These are phyloP conservation scores for Drosophila koepferae DNA, from an alignment of 2,888 invertebrate genomes.

Conservation along the genomic window DNA sequence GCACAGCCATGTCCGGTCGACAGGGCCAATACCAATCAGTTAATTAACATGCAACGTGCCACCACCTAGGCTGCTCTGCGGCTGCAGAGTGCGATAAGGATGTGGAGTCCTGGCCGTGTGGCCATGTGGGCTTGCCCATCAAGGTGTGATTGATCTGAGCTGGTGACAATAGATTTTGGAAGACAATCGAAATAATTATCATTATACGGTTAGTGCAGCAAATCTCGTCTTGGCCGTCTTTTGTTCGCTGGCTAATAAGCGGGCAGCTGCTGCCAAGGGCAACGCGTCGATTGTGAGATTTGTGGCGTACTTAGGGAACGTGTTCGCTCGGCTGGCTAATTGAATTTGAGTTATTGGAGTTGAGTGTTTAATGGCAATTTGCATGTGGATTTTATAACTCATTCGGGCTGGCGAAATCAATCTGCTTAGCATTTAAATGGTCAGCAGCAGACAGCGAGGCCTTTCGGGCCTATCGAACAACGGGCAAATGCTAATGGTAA, in stretches of 20 bases:
- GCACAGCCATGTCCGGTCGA: not conserved
- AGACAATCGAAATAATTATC: not conserved
- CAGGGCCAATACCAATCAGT: constrained; percentile 25
- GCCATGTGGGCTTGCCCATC: not conserved
- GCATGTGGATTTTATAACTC: constrained; percentile 74
- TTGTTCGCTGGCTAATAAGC: not conserved
- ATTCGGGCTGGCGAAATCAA: constrained; percentile 69
- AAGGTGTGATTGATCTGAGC: not conserved
- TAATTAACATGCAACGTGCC: constrained; percentile 29
- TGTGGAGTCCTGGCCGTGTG: not conserved
- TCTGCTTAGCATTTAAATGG: constrained; percentile 73
- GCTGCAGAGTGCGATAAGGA: constrained; percentile 3
- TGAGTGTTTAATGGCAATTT: constrained; percentile 50
- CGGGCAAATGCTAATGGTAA: constrained; percentile 33
- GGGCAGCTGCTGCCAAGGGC: not conserved
- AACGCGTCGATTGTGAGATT: not conserved
- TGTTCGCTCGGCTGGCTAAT: constrained; percentile 16
- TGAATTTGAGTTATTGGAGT: constrained; percentile 38
- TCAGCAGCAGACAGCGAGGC: constrained; percentile 45
- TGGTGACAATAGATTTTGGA: not conserved
- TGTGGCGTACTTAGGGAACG: constrained; percentile 26
- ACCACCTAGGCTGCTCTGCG: not conserved
- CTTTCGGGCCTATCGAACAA: constrained; percentile 56
- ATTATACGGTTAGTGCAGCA: not conserved
- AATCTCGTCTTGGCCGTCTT: not conserved